Evolutionary conservation across 2,797 vertebrate genomes (phyloP), one percentile per base, ranked within the genome.

Genomic region (Galagoides demidoff): DNA sequence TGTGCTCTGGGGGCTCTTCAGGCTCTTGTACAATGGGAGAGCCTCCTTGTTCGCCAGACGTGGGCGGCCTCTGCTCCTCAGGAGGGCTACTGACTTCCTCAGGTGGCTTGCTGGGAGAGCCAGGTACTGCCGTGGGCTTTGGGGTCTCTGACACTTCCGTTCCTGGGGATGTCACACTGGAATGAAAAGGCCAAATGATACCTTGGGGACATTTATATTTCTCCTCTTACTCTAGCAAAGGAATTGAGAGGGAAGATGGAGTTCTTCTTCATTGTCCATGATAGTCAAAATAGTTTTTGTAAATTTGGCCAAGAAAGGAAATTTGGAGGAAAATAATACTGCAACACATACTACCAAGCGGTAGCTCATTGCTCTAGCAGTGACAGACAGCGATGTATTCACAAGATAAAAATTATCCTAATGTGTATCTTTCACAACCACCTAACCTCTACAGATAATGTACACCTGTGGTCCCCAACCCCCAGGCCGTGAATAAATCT

Each of bases 21-120:
- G 99, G 98, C 97, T 98, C 99, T 95, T 98, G 99, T 95, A 99
- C 96, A 86, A 99, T 98, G 93, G 98, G 99, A 71, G 98, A 99
- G 90, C 98, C 98, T 27, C 97, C 97, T 6, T 66, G 97, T 96
- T 98, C 93, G 1, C 96, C 85, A 95, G 98, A 84, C 76, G 96
- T 34, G 0, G 90, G 79, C 1, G 29, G 3, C 34, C 95, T 92
- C 57, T 96, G 94, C 25, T 97, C 97, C 88, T 97, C 97, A 37
- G 94, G 66, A 13, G 96, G 87, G 0, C 0, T 27, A 1, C 86
- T 63, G 1, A 96, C 61, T 19, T 34, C 73, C 37, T 97, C 94
- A 4, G 97, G 98, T 96, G 98, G 98, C 98, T 97, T 90, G 5
- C 91, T 96, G 6, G 94, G 91, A 89, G 94, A 94, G 39, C 37